Evolutionary conservation across 2,797 vertebrate genomes (phyloP), one percentile per base, ranked within the genome.

Genomic region (Florisuga fusca): DNA sequence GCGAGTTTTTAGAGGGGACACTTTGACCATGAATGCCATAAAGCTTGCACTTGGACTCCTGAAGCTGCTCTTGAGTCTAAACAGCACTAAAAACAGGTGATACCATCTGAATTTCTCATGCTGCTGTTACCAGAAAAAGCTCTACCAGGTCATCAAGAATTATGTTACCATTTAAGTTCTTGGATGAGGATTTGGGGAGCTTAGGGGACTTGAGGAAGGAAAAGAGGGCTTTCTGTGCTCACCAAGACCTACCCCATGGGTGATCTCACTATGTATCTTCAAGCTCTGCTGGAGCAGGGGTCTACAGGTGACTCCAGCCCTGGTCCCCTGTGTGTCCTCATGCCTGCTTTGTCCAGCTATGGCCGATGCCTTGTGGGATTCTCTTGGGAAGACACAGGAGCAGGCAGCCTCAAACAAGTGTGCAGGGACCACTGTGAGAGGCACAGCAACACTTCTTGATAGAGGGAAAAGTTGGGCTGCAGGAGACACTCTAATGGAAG

Each of bases 301-400:
- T 13, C 45, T 48, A 48, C 33, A 57, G 33, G 23, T 53, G 27
- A 31, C 19, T 54, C 15, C 31, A 68, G 38, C 13, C 27, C 7
- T 0, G 33, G 31, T 83, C 29, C 19, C 19, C 20, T 2, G 3
- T 31, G 22, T 69, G 33, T 7, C 34, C 19, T 26, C 41, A 19
- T 33, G 13, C 46, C 38, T 45, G 33, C 50, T 64, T 69, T 74
- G 31, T 31, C 78, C 3, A 2, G 22, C 63, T 9, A 6, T 29
- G 57, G 11, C 23, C 16, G 20, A 21, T 0, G 0, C 20, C 41
- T 38, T 48, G 53, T 0, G 1, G 48, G 21, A 69, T 6, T 41
- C 14, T 69, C 54, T 27, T 38, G 27, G 55, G 21, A n/a, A 57
- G 43, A 19, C 43, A 36, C 6, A 27, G 73, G n/a, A 84, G 43